A percentile compares a stretch with the other conserved stretches of the same genome.
Conservation (phyloP, 2,888 invertebrate species). For the Scotopteryx bipunctaria region DNA sequence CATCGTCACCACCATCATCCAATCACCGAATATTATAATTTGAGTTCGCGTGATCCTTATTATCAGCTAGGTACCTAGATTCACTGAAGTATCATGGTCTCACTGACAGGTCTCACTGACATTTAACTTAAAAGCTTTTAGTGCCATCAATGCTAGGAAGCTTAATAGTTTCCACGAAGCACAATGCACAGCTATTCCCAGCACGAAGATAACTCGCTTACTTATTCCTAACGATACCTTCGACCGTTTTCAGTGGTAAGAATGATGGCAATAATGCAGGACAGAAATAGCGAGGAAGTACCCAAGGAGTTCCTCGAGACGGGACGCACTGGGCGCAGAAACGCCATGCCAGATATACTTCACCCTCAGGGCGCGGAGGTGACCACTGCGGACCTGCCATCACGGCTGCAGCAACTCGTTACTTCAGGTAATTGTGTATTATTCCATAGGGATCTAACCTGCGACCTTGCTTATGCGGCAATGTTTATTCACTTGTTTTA, state of each 20-base stretch:
- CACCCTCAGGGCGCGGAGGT: constrained; percentile 88
- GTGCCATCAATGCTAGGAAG: constrained; percentile 13
- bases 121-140: constrained; percentile 8
- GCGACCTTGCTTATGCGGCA: background rate
- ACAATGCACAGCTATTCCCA: constrained; percentile 9
- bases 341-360: constrained; percentile 93
- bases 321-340: constrained; percentile 93
- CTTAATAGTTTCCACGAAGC: constrained; percentile 1
- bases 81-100: constrained; percentile 6
- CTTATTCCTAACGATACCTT: background rate
- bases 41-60: too few relatives aligned
- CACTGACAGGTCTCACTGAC: constrained; percentile 7
- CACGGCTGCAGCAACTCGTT: constrained; percentile 87
- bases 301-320: constrained; percentile 92
- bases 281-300: constrained; percentile 81
- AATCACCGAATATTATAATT: background rate
- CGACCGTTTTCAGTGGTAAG: constrained; percentile 72
- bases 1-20: too few relatives aligned
- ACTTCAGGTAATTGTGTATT: constrained; percentile 86
- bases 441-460: background rate
- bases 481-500: too few relatives aligned
- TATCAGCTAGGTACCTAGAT: too few relatives aligned
- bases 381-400: constrained; percentile 90
- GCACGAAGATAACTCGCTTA: background rate
- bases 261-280: constrained; percentile 85